Base-by-base conservation (phyloP, 2,888 invertebrate genomes). In the Ctenicera cuprea region DNA sequence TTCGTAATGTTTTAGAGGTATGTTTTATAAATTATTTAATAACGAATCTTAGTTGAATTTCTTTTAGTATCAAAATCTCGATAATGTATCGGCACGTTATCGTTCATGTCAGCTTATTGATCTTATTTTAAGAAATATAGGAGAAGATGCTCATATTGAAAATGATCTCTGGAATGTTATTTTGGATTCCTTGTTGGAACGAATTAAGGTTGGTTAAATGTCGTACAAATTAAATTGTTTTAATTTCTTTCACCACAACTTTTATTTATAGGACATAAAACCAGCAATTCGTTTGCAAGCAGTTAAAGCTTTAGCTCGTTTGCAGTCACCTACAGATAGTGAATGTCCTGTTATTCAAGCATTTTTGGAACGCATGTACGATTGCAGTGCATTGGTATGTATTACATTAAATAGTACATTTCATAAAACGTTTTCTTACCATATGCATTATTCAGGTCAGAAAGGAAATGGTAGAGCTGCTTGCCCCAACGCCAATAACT, bases 211-310 rank as follows among this genome's bases (percentile, higher is more conserved):
- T 79, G 89, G 20, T 30, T n/a, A 9, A 18, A 18, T 20, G n/a
- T n/a, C n/a, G 5, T 48, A 54, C 12, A 52, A 26, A 11, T 54
- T 16, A 43, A 12, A 18, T 18, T 3, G 45, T 12, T 9, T 9
- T 2, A 11, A 14, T 16, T 30, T 30, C 5, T 38, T 30, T n/a
- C 8, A 41, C 18, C 12, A 14, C 5, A n/a, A n/a, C n/a, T n/a
- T n/a, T n/a, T n/a, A n/a, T n/a, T 66, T 64, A 14, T 20, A 75
- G 72, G 75, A 75, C 45, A 8, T 22, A 9, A 75, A 70, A 20
- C 33, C 90, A 0, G 86, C 87, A 74, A 89, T 92, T 14, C 85
- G 91, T 73, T 87, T 88, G 0, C 90, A 91, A 79, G 91, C 91
- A 30, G 88, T 90, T 0, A 83, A 87, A 43, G 90, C 91, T 12